These are phyloP conservation scores for Drosophila rubida DNA, from an alignment of 2,888 invertebrate species.

Conservation along the genomic window DNA sequence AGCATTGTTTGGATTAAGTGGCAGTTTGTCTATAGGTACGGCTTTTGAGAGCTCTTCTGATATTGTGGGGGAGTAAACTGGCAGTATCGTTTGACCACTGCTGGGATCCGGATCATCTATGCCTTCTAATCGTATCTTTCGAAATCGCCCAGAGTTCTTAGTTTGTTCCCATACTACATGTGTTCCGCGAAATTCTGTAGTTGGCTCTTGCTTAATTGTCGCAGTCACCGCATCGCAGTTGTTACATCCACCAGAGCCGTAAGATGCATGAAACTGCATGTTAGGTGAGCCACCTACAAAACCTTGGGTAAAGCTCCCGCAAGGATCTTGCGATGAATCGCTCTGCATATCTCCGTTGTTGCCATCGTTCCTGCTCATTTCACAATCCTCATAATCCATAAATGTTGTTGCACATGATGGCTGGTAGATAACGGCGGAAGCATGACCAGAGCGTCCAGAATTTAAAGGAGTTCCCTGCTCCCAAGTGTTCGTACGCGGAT, in stretches of 20 bases:
- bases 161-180: slow-evolving; percentile 11
- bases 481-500: slow-evolving; percentile 92
- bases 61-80: neutral
- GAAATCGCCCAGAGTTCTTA: neutral
- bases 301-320: slow-evolving; percentile 38
- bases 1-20: slow-evolving; percentile 8
- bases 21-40: neutral
- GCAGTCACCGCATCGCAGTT: slow-evolving; percentile 69
- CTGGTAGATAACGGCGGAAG: slow-evolving; percentile 94
- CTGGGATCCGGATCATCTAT: neutral
- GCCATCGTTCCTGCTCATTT: slow-evolving; percentile 48
- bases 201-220: neutral
- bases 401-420: slow-evolving; percentile 86
- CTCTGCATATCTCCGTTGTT: slow-evolving; percentile 33
- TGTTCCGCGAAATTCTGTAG: neutral
- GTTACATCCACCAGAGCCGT: slow-evolving; percentile 69
- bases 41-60: neutral
- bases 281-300: slow-evolving; percentile 46
- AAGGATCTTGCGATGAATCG: slow-evolving; percentile 34
- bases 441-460: slow-evolving; percentile 95
- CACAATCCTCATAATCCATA: slow-evolving; percentile 82
- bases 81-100: neutral
- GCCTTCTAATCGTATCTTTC: slow-evolving; percentile 1
- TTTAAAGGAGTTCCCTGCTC: slow-evolving; percentile 90
- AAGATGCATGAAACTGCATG: slow-evolving; percentile 71